phyloP scores from a whole-genome alignment of 2,113 vertebrate genomes.

The Lasiurus borealis region DNA sequence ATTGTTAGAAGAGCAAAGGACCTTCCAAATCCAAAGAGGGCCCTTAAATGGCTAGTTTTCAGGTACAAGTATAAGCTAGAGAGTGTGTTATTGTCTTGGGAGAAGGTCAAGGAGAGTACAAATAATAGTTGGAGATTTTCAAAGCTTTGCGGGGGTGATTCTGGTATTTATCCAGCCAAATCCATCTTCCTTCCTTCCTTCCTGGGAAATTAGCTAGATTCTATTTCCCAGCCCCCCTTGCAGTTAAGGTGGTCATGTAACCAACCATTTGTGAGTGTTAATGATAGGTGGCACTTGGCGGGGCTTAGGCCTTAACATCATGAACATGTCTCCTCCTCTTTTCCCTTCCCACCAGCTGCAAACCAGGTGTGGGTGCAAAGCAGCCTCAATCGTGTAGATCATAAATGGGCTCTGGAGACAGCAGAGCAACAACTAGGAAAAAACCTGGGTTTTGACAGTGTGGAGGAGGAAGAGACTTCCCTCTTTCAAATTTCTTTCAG shows the following conservation, averaged over 20 bases:
- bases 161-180: not conserved
- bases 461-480: not conserved
- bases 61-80: not conserved
- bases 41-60: not conserved
- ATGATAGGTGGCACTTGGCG: not conserved
- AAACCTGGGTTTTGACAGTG: not conserved
- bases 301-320: not conserved
- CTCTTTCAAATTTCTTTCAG: not conserved
- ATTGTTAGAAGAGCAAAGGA: not conserved
- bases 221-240: not conserved
- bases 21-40: not conserved
- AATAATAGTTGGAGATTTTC: not conserved
- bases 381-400: not conserved
- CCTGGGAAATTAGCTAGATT: not conserved
- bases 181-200: not conserved
- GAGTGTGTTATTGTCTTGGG: not conserved
- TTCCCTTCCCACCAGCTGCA: not conserved
- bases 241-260: not conserved
- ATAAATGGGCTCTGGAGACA: not conserved
- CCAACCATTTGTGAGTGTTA: not conserved
- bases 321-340: not conserved
- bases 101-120: not conserved
- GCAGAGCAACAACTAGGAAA: not conserved
- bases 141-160: not conserved
- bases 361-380: not conserved